phyloP scores from a whole-genome alignment of 2,888 invertebrate species.

The Hanleya hanleyi region DNA sequence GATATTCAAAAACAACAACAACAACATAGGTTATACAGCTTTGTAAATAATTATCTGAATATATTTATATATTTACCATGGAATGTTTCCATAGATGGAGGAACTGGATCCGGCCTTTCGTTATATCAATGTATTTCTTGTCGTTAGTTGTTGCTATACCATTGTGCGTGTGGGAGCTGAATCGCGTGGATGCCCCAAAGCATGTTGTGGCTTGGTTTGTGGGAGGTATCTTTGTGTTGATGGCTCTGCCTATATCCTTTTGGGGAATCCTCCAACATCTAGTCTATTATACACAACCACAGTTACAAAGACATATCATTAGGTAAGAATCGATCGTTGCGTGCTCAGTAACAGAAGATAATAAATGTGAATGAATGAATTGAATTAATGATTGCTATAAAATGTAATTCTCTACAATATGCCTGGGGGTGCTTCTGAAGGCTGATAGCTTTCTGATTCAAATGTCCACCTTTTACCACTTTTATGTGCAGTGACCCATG shows the following conservation, averaged over 20 bases:
- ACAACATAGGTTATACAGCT: no score
- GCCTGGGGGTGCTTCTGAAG: no score
- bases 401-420: no score
- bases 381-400: no score
- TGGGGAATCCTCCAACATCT: constrained; percentile 97
- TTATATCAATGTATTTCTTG: constrained; percentile 85
- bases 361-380: no score
- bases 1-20: no score
- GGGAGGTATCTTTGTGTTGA: constrained; percentile 92
- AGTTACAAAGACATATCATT: constrained; percentile 93
- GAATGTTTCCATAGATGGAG: constrained; percentile 79
- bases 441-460: no score
- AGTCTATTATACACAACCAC: constrained; percentile 93
- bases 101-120: constrained; percentile 91
- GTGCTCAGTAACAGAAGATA: no score
- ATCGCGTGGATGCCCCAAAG: constrained; percentile 81
- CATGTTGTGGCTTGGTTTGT: constrained; percentile 86
- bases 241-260: constrained; percentile 92
- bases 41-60: no score
- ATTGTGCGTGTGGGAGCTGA: constrained; percentile 85
- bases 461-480: no score
- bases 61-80: no score
- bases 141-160: constrained; percentile 90
- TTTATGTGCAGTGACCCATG: no score
- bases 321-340: constrained; percentile 76